Evolutionary conservation across 1,140 invertebrate species (phyloP), one percentile per base, ranked within the genome.

Genomic region (Hylaeus anthracinus): DNA sequence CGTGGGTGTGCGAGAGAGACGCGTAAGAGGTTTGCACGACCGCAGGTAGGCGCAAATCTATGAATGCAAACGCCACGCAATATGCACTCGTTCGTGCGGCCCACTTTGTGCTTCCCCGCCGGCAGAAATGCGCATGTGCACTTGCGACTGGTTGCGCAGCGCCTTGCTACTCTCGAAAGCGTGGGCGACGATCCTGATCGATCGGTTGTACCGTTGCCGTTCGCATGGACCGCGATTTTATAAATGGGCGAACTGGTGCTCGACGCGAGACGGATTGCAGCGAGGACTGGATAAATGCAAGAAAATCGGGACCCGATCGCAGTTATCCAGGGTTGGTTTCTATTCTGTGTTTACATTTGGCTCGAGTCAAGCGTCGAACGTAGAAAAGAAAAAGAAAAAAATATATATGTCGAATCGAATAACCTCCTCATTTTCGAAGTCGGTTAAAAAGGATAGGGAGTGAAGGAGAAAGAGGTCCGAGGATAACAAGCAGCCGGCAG

Each of bases 21-120:
- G 37, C 45, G 63, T 43, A 66, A 74, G 67, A 65, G 64, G 72
- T 37, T 61, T 53, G 63, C 61, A 48, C 37, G 71, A 41, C 43
- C 53, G 70, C 77, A 56, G 66, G 78, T 80, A 56, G 71, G 78
- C 78, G 78, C 53, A 58, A 79, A 72, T 64, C 76, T 72, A 74
- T 67, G 78, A 80, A 74, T 74, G 77, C 77, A 55, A 72, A 79
- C 70, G 77, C 77, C 76, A 72, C 69, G 76, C 76, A 72, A 72
- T 64, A 64, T 26, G 70, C 70, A 53, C 71, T 73, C 58, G 70
- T 51, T 79, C 77, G 41, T 48, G 63, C 78, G 70, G 72, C 72
- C 78, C 78, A 74, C 78, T 73, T 79, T 41, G 71, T 73, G 71
- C 77, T 58, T 73, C 77, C 37, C 51, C 61, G 61, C 63, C 14